Evolutionary conservation across 2,113 vertebrate genomes (phyloP).

Genomic region (Thinocorus orbignyianus): DNA sequence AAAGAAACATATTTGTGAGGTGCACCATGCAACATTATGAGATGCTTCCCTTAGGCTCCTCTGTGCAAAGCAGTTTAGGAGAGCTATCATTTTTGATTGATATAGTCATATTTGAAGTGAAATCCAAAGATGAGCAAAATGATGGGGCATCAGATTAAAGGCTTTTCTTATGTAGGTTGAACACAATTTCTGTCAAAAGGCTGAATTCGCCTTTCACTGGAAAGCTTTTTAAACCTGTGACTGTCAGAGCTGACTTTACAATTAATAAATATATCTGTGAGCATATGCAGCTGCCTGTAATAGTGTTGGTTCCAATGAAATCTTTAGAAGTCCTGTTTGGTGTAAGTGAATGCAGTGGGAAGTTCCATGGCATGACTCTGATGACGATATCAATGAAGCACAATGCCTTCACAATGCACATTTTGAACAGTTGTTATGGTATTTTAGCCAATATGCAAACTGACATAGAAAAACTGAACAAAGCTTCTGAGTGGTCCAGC

Average conservation of each 20-base stretch:
- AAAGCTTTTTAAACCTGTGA: background rate
- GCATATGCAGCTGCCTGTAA: background rate
- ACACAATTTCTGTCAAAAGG: background rate
- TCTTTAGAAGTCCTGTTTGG: background rate
- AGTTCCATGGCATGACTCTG: background rate
- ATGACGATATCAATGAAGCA: background rate
- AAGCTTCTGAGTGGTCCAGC: background rate
- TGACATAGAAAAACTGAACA: background rate
- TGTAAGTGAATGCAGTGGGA: background rate
- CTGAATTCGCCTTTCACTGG: background rate
- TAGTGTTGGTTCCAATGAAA: background rate
- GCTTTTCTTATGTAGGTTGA: background rate
- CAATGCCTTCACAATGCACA: accelerated
- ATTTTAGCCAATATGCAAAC: background rate
- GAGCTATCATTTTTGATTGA: background rate
- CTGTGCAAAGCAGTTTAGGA: background rate
- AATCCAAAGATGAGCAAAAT: slow-evolving; percentile 34
- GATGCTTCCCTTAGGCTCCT: slow-evolving; percentile 11
- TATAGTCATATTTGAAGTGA: slow-evolving; percentile 18
- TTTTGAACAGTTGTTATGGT: background rate
- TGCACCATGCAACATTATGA: background rate
- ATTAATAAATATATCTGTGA: background rate
- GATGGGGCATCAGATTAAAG: background rate
- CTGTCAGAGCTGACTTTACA: background rate
- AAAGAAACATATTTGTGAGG: background rate